A percentile compares a stretch with the other conserved stretches of the same genome.
These are phyloP conservation scores for Catajapyx aquilonaris DNA, from an alignment of 1,140 invertebrate genomes.

Conservation along the genomic window DNA sequence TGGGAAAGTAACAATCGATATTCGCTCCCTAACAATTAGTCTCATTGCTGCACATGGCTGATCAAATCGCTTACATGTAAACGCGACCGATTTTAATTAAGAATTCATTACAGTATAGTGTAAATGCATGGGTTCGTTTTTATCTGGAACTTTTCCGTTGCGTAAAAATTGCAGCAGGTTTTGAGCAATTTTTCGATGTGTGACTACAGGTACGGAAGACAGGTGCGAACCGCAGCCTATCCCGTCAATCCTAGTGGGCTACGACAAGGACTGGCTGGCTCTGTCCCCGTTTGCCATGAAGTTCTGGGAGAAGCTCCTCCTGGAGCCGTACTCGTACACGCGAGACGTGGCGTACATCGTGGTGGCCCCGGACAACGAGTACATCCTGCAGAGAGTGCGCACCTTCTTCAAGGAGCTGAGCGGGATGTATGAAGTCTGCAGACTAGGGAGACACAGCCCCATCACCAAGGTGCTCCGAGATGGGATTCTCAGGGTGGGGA, in stretches of 20 bases:
- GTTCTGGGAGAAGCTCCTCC: slow-evolving; percentile 81
- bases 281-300: slow-evolving; percentile 79
- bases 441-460: slow-evolving; percentile 71
- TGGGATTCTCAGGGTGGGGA: slow-evolving; percentile 71
- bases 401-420: slow-evolving; percentile 84
- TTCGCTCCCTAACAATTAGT: no score
- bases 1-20: no score
- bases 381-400: slow-evolving; percentile 50
- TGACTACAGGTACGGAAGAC: slow-evolving; percentile 60
- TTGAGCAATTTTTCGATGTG: neutral
- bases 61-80: no score
- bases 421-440: slow-evolving; percentile 76
- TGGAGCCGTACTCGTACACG: slow-evolving; percentile 84
- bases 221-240: slow-evolving; percentile 92
- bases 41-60: no score
- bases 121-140: neutral
- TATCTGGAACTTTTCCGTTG: neutral
- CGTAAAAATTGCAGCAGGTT: no score
- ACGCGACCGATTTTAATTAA: neutral
- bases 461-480: slow-evolving; percentile 62
- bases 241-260: slow-evolving; percentile 74
- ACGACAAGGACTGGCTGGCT: slow-evolving; percentile 87
- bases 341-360: slow-evolving; percentile 89
- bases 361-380: slow-evolving; percentile 77
- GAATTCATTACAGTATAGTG: slow-evolving; percentile 1